Evolutionary conservation across 2,113 vertebrate species (phyloP), one percentile per base, ranked within the genome.

Genomic region (Sterrhoptilus dennistouni): DNA sequence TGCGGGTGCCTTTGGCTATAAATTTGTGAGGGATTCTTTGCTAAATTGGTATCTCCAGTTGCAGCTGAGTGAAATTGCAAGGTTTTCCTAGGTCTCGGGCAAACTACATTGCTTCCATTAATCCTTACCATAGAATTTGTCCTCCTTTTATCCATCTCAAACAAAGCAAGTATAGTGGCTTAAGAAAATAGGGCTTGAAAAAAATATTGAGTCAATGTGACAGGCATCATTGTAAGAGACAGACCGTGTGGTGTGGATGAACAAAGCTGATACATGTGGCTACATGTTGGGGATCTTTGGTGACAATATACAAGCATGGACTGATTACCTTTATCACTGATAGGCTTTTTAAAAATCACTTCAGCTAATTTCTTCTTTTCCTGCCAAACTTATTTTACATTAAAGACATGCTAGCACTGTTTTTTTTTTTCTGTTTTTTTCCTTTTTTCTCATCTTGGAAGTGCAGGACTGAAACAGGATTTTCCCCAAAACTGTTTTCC

Each of bases 141-240:
- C 42, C 19, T 87, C 4, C 3, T 84, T 81, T 85, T 40, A 11
- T 49, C 7, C 25, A 13, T 56, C 20, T 35, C 16, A 82, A 59
- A 53, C 12, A 33, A 64, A 8, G 33, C 15, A 64, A 68, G 5
- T 38, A 4, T 47, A 57, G 25, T 29, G 16, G 8, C 52, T 60
- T 64, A 79, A 72, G 40, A 79, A 71, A 79, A 52, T 14, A 6
- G 1, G 3, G 8, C 35, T 44, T 2, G 16, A 44, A 71, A 71
- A 42, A 33, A 12, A 20, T 6, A 27, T 8, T 56, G 6, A 25
- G 28, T 40, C 12, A 47, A 50, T 70, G 42, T 0, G 0, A 29
- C 6, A 29, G 24, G 1, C 5, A 12, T 40, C 2, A 25, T 47
- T 87, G 29, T 76, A 63, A 33, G 49, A 78, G 33, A 31, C 35